Percentiles rank a stretch among this genome's conserved stretches.
Conservation (phyloP, 2,888 invertebrate species). For the Pristionchus arcanus region DNA sequence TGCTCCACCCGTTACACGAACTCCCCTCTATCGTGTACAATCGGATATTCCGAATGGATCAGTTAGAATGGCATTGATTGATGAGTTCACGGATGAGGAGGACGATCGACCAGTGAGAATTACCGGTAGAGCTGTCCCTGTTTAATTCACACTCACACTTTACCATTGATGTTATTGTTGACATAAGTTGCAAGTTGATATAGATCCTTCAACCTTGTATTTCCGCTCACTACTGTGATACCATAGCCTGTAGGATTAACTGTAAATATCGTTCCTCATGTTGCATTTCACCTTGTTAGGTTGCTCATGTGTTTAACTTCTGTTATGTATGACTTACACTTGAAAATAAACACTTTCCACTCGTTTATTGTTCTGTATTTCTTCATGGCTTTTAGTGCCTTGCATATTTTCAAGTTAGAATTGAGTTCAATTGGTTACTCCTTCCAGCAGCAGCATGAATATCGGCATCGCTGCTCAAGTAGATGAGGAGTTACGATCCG, state of each 20-base stretch:
- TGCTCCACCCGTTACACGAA: background rate
- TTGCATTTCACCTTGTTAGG: slow-evolving; percentile 11
- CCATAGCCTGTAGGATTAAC: background rate
- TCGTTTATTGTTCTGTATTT: background rate
- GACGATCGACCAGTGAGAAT: background rate
- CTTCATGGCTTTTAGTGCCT: background rate
- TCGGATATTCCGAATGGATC: slow-evolving; percentile 17
- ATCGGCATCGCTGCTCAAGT: slow-evolving; percentile 51
- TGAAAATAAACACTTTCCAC: background rate
- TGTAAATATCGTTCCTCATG: background rate
- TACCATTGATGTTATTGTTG: background rate
- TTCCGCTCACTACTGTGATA: background rate
- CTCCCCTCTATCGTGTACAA: background rate
- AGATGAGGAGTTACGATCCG: slow-evolving; percentile 50
- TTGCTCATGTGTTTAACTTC: slow-evolving; percentile 17
- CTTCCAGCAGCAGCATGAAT: slow-evolving; percentile 47
- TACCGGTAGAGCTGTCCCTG: background rate
- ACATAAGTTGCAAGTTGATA: background rate
- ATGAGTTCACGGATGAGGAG: slow-evolving; percentile 44
- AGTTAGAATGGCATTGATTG: slow-evolving; percentile 27
- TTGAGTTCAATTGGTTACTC: background rate
- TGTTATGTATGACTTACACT: background rate
- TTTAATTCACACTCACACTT: background rate
- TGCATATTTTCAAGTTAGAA: background rate
- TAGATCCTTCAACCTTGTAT: background rate